A percentile compares a stretch with the other conserved stretches of the same genome.
phyloP scores from a whole-genome alignment of 2,113 vertebrate species.

The Poeciliopsis retropinna region DNA sequence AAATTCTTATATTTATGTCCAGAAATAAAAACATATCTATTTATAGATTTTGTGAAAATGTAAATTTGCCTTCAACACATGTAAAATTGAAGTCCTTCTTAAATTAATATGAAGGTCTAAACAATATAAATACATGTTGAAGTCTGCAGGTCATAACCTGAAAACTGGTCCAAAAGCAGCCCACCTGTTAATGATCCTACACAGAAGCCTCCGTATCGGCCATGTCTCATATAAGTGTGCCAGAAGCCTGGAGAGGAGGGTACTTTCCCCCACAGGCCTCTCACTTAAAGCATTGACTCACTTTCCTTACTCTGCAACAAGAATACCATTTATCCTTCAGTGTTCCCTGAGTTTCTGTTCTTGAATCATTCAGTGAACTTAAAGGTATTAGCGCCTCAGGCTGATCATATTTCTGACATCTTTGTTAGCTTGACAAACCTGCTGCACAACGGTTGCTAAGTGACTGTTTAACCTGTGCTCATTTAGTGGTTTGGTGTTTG shows the following conservation, averaged over 20 bases:
- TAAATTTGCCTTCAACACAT: background rate
- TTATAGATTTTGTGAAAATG: background rate
- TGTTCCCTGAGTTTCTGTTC: background rate
- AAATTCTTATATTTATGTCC: too few relatives aligned
- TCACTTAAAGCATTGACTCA: conserved; percentile 52
- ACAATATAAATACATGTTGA: background rate
- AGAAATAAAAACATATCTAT: too few relatives aligned
- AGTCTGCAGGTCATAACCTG: background rate
- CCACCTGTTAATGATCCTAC: background rate
- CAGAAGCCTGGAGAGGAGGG: conserved; percentile 43
- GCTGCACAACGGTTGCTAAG: conserved; percentile 44
- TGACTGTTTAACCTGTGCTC: conserved; percentile 40
- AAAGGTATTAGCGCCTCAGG: conserved; percentile 10
- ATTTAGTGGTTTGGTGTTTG: conserved; percentile 61
- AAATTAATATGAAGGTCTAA: background rate
- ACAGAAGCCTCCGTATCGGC: background rate
- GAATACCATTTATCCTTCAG: background rate
- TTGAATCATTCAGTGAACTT: conserved; percentile 44
- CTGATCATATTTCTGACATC: conserved; percentile 26
- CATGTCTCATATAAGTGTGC: background rate
- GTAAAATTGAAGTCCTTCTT: background rate
- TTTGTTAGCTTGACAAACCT: conserved; percentile 48
- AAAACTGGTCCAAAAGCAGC: background rate
- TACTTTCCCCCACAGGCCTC: conserved; percentile 70
- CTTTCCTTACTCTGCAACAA: conserved; percentile 18